Conservation (phyloP, 1,140 invertebrate species). For the Heterodera carotae region DNA sequence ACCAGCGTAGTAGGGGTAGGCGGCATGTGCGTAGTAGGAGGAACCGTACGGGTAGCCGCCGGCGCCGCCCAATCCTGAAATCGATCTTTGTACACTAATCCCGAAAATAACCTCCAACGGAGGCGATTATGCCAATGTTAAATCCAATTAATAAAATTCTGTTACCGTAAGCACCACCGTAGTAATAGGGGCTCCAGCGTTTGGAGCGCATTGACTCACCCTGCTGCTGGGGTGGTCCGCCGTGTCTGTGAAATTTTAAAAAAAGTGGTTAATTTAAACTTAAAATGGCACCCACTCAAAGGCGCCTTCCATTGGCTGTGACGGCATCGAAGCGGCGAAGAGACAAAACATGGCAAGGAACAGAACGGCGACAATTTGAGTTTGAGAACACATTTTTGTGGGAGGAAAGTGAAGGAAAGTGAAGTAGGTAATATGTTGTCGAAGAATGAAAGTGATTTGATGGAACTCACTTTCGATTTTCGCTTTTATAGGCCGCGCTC, state of each 20-base stretch:
- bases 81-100: not conserved
- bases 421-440: not conserved
- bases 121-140: too few relatives aligned
- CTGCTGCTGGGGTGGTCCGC: not conserved
- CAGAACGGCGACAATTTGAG: not conserved
- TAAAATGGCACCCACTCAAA: not conserved
- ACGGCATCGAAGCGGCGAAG: not conserved
- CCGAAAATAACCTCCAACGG: not conserved
- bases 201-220: not conserved
- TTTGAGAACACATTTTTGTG: not conserved
- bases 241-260: not conserved
- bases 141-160: too few relatives aligned
- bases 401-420: not conserved
- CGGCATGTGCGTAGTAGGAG: not conserved
- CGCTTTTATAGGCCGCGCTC: slow-evolving; percentile 3
- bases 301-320: not conserved
- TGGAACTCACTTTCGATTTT: not conserved
- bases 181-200: not conserved
- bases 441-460: not conserved
- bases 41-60: not conserved
- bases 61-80: not conserved
- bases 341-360: not conserved
- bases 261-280: not conserved
- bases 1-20: not conserved
- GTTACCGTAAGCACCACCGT: not conserved